phyloP scores from a whole-genome alignment of 2,888 invertebrate species.

The Sarcophaga caerulescens region DNA sequence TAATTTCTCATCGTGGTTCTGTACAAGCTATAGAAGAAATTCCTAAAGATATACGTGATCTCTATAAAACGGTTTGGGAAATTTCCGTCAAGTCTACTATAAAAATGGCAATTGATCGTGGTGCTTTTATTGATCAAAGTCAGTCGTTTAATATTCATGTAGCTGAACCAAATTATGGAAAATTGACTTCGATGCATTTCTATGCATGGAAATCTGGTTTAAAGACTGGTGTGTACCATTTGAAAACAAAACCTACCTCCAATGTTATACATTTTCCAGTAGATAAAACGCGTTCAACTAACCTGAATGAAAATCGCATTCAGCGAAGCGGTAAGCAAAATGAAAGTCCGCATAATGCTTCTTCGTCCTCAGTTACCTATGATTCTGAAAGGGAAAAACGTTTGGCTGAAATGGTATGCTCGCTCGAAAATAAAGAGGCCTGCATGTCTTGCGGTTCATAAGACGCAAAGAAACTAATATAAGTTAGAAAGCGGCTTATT shows the following conservation, averaged over 20 bases:
- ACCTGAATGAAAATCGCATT: slow-evolving; percentile 32
- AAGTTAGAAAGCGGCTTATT: neutral
- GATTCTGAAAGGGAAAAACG: slow-evolving; percentile 81
- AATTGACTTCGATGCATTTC: slow-evolving; percentile 98
- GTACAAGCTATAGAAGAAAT: slow-evolving; percentile 93
- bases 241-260: slow-evolving; percentile 97
- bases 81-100: slow-evolving; percentile 95
- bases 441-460: slow-evolving; percentile 94
- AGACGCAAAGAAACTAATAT: slow-evolving; percentile 64
- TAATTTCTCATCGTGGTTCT: slow-evolving; percentile 95
- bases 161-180: slow-evolving; percentile 95
- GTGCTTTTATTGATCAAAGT: slow-evolving; percentile 99
- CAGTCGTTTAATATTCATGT: slow-evolving; percentile 99
- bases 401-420: slow-evolving; percentile 91
- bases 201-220: slow-evolving; percentile 98
- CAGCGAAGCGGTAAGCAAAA: slow-evolving; percentile 64
- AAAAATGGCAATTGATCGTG: slow-evolving; percentile 98
- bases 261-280: slow-evolving; percentile 99
- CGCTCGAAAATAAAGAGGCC: slow-evolving; percentile 92
- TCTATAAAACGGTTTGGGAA: slow-evolving; percentile 99
- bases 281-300: slow-evolving; percentile 88
- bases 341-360: slow-evolving; percentile 33
- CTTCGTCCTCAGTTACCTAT: slow-evolving; percentile 42
- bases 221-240: slow-evolving; percentile 99
- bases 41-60: slow-evolving; percentile 90